Evolutionary conservation across 2,113 vertebrate species (phyloP), one percentile per base, ranked within the genome.

Genomic region (Festucalex cinctus): DNA sequence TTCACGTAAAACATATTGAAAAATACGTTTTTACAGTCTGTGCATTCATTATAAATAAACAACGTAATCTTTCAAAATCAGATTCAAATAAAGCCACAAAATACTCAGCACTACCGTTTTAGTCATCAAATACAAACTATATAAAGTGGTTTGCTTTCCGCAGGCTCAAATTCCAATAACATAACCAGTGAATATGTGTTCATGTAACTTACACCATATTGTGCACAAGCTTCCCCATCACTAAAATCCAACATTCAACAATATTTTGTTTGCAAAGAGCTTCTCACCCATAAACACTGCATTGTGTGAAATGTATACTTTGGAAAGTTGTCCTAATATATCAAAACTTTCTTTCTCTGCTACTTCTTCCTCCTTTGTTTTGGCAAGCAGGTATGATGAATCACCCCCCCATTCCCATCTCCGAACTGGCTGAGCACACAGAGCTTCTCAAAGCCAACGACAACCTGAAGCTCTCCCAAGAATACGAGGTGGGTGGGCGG

Each of bases 391-490:
- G 96, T 80, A 98, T 98, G 96, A 94, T 98, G 86, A 99, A 92
- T 90, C 96, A 98, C 85, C 97, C 97, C 0, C 96, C 97, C 1
- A 96, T 98, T 76, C 94, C 96, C 0, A 94, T 99, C 78, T 85
- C 94, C 0, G 97, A 99, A 87, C 93, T 99, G 90, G 93, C 94
- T 0, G 97, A 99, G 81, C 96, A 99, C 91, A 97, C 95, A 0
- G 97, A 99, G 65, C 92, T 95, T 63, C 94, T 99, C 67, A 98
- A 98, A 82, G 97, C 97, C 86, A 99, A 99, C 16, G 97, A 99
- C 92, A 98, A 98, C 91, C 93, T 99, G 73, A 98, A 98, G 85
- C 93, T 99, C 68, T 98, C 97, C 54, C 97, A 99, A 89, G 97
- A 99, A 82, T 99, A 98, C 2, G 97, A 98, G 96, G 97, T 98